A percentile compares a stretch with the other conserved stretches of the same genome.
phyloP scores from a whole-genome alignment of 1,140 invertebrate genomes.

The Lepidurus packardi region DNA sequence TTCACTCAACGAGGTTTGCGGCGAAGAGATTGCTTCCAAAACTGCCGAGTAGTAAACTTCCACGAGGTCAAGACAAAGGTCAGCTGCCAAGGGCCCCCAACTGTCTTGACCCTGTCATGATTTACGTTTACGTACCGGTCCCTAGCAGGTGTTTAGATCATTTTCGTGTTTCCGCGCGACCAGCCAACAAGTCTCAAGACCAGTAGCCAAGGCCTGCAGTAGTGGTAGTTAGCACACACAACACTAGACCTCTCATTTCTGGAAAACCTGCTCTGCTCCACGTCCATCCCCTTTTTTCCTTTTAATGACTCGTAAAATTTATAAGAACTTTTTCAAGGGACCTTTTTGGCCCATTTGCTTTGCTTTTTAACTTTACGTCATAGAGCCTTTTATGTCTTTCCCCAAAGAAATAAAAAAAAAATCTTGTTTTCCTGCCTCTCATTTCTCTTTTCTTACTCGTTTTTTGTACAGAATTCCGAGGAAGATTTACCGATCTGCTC shows the following conservation, averaged over 20 bases:
- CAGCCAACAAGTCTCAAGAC: background rate
- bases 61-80: background rate
- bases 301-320: conserved; percentile 25
- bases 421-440: background rate
- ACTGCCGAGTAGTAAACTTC: background rate
- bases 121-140: background rate
- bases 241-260: conserved; percentile 1
- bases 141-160: conserved; percentile 17
- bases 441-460: conserved; percentile 24
- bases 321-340: background rate
- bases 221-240: background rate
- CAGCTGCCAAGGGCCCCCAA: background rate
- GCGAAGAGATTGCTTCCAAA: background rate
- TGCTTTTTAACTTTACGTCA: background rate
- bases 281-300: conserved; percentile 10
- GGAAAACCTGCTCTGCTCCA: background rate
- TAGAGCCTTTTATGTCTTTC: background rate
- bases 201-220: conserved; percentile 14
- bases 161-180: conserved; percentile 14
- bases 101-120: conserved; percentile 8
- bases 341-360: background rate
- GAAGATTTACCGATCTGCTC: conserved; percentile 72
- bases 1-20: background rate
- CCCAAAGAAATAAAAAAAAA: background rate
- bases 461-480: conserved; percentile 62